Evolutionary conservation across 37 sponge, comb jelly and placozoan species (phyloP).

Genomic region (Corticium candelabrum): DNA sequence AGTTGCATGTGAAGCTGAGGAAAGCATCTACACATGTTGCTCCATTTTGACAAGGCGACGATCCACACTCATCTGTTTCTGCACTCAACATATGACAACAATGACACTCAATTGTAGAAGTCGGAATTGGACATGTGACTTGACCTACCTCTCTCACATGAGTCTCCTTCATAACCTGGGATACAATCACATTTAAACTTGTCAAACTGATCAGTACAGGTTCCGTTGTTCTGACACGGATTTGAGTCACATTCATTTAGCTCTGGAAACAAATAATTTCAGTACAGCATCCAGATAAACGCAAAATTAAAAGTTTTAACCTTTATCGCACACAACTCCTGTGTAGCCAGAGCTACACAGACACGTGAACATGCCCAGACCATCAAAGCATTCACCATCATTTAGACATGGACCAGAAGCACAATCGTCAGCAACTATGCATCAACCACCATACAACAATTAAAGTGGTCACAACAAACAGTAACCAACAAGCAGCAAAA

Average conservation of each 20-base stretch:
- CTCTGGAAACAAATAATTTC: background rate
- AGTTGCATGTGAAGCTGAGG: background rate
- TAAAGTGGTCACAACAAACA: no score
- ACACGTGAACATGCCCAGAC: background rate
- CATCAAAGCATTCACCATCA: background rate
- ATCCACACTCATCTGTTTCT: background rate
- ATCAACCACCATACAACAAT: no score
- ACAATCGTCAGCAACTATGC: background rate
- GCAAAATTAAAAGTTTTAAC: background rate
- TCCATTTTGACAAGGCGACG: background rate
- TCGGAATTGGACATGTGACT: no score
- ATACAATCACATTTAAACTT: background rate
- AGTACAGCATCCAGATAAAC: background rate
- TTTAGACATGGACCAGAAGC: background rate
- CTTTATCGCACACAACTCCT: background rate
- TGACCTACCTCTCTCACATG: background rate
- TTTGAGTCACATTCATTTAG: background rate
- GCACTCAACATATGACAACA: background rate
- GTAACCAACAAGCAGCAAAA: no score
- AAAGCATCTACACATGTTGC: background rate
- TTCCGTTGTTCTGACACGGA: background rate
- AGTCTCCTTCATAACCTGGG: background rate
- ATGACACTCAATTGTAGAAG: background rate
- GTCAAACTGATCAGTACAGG: background rate
- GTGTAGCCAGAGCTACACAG: background rate